These are phyloP conservation scores for Brienomyrus brachyistius DNA, from an alignment of 2,113 vertebrate genomes.

Conservation along the genomic window DNA sequence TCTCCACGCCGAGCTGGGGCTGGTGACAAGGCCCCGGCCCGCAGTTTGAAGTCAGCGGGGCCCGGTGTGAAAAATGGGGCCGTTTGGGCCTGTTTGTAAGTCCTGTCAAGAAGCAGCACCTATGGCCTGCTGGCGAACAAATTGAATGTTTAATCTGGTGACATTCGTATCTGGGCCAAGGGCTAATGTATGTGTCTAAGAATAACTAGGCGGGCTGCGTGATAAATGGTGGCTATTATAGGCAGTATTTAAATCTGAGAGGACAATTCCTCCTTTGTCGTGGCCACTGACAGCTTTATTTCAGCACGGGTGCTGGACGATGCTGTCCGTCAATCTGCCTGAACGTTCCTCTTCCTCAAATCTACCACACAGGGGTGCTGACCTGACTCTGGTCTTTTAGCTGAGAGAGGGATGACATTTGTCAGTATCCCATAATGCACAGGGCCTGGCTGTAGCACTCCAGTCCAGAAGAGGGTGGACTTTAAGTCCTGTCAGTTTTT, in stretches of 20 bases:
- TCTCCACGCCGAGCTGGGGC: not conserved
- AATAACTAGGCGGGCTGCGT: slow-evolving; percentile 43
- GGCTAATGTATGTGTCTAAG: slow-evolving; percentile 57
- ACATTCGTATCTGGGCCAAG: slow-evolving; percentile 60
- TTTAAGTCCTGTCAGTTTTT: not conserved
- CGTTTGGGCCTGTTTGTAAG: slow-evolving; percentile 52
- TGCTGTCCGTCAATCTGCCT: slow-evolving; percentile 37
- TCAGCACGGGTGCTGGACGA: slow-evolving; percentile 32
- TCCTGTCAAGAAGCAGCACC: slow-evolving; percentile 48
- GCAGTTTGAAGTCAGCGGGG: slow-evolving; percentile 18
- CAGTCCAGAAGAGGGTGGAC: not conserved
- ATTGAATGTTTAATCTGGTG: slow-evolving; percentile 58
- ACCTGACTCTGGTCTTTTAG: not conserved
- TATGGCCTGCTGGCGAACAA: slow-evolving; percentile 47
- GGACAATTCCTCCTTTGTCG: slow-evolving; percentile 34
- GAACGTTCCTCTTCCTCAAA: slow-evolving; percentile 15
- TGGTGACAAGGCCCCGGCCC: not conserved
- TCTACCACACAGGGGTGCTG: not conserved
- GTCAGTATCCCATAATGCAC: not conserved
- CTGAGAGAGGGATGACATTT: not conserved
- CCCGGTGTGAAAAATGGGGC: slow-evolving; percentile 46
- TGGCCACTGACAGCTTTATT: slow-evolving; percentile 44
- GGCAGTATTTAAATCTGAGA: slow-evolving; percentile 48
- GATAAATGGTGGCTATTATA: slow-evolving; percentile 51
- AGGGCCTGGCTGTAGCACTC: not conserved